These are phyloP conservation scores for Hirtodrosophila histrioides DNA, from an alignment of 2,888 invertebrate species.

Conservation along the genomic window DNA sequence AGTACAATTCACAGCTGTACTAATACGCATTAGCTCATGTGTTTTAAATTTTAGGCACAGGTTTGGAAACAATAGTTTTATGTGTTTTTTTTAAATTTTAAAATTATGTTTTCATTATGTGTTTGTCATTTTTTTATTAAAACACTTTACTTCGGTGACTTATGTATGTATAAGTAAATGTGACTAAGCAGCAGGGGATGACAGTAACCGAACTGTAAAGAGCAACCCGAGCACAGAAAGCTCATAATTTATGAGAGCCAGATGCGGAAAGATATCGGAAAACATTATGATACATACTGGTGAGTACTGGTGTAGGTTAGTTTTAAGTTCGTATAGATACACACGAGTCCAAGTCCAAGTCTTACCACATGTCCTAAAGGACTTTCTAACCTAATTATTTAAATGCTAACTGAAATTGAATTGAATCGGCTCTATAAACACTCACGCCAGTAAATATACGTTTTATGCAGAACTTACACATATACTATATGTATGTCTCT, in stretches of 20 bases:
- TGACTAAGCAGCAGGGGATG: conserved; percentile 44
- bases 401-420: not conserved
- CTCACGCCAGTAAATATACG: not conserved
- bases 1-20: conserved; percentile 11
- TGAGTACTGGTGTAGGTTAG: not conserved
- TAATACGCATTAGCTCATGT: conserved; percentile 25
- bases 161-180: conserved; percentile 56
- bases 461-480: not conserved
- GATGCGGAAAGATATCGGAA: conserved; percentile 12
- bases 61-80: conserved; percentile 7
- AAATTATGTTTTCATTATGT: conserved; percentile 1
- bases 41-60: conserved; percentile 27
- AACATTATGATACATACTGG: conserved; percentile 14
- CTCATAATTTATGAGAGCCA: conserved; percentile 27
- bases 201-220: conserved; percentile 32
- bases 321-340: no score
- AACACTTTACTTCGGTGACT: conserved; percentile 36
- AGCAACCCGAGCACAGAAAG: conserved; percentile 36
- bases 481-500: conserved; percentile 8
- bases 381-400: not conserved
- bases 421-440: not conserved
- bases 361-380: not conserved
- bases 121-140: conserved; percentile 7
- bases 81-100: conserved; percentile 4
- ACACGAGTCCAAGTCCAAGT: not conserved